Percentiles rank a stretch among this genome's conserved stretches.
Conservation (phyloP, 2,797 vertebrate genomes). For the Neosilurus mollespiculum region DNA sequence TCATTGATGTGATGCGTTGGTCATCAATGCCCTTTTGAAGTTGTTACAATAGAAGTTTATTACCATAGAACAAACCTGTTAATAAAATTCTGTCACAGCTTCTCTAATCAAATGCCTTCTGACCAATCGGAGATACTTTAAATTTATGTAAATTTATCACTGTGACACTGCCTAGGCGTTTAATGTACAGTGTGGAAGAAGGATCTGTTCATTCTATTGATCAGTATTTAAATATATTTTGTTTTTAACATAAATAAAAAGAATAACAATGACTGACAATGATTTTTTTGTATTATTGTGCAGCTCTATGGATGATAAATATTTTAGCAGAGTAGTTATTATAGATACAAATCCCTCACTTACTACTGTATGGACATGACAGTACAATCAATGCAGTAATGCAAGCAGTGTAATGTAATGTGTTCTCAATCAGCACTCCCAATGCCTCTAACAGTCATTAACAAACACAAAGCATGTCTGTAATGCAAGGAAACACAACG, state of each 20-base stretch:
- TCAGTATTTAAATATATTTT: not conserved
- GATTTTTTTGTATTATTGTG: not conserved
- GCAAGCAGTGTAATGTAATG: not conserved
- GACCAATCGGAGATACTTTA: not conserved
- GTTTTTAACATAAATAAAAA: not conserved
- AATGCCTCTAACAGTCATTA: not conserved
- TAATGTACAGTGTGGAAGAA: not conserved
- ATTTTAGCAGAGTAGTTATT: not conserved
- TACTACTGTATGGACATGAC: not conserved
- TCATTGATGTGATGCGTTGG: not conserved
- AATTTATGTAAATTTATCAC: not conserved
- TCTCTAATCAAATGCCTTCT: not conserved
- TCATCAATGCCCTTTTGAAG: not conserved
- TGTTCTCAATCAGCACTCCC: not conserved
- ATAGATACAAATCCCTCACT: not conserved
- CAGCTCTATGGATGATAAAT: not conserved
- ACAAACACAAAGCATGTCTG: not conserved
- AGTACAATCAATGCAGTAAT: not conserved
- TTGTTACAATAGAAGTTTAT: not conserved
- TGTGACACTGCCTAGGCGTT: not conserved
- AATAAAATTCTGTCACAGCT: not conserved
- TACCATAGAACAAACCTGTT: not conserved
- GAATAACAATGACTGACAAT: not conserved
- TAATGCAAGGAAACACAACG: not conserved
- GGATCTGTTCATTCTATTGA: not conserved